Evolutionary conservation across 2,797 vertebrate species (phyloP).

Genomic region (Squalus acanthias): DNA sequence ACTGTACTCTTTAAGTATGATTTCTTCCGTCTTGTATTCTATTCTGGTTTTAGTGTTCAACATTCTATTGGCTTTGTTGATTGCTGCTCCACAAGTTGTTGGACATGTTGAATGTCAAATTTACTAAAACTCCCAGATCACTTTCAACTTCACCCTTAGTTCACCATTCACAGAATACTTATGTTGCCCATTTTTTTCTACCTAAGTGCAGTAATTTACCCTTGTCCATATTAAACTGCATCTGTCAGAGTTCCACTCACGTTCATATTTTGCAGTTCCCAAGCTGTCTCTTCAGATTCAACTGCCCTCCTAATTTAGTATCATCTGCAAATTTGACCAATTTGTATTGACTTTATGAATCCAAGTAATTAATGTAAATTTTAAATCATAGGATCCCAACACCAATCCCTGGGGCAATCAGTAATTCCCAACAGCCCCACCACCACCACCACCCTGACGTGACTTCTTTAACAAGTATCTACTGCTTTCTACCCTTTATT

Average conservation of each 20-base stretch:
- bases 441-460: neutral
- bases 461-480: neutral
- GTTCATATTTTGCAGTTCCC: neutral
- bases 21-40: neutral
- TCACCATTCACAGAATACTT: neutral
- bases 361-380: neutral
- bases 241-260: neutral
- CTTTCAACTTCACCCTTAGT: neutral
- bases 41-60: neutral
- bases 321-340: neutral
- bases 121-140: neutral
- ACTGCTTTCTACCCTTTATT: neutral
- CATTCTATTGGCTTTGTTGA: neutral
- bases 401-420: neutral
- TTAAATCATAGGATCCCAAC: neutral
- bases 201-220: neutral
- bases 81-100: neutral
- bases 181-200: neutral
- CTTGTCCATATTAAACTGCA: neutral
- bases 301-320: neutral
- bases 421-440: neutral
- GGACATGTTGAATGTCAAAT: neutral
- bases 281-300: neutral
- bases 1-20: neutral
- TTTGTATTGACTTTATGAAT: neutral